Conservation (phyloP, 2,888 invertebrate species). For the Strigamia transsilvanica region DNA sequence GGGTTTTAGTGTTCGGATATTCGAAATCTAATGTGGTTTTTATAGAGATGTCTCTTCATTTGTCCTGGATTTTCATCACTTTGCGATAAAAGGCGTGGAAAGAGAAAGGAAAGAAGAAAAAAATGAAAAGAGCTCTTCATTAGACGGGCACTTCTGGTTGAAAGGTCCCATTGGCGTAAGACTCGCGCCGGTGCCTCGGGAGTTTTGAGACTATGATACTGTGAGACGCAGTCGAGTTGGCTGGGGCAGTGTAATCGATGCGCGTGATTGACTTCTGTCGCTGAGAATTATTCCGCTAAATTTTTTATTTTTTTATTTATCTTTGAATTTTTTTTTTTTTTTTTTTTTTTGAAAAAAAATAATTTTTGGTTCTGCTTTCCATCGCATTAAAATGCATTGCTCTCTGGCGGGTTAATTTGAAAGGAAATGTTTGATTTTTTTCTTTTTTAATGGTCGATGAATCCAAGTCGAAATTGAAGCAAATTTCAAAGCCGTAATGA, state of each 20-base stretch:
- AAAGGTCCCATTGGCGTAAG: slow-evolving; percentile 26
- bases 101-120: neutral
- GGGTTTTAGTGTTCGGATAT: neutral
- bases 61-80: neutral
- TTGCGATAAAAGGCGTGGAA: neutral
- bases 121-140: slow-evolving; percentile 15
- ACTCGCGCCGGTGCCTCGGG: slow-evolving; percentile 15
- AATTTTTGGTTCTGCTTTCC: neutral
- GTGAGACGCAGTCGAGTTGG: slow-evolving; percentile 10
- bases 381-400: neutral
- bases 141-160: slow-evolving; percentile 14
- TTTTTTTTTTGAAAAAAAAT: neutral
- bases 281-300: slow-evolving; percentile 11
- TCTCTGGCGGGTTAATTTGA: neutral
- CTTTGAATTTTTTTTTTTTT: neutral
- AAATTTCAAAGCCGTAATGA: neutral
- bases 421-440: neutral
- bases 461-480: neutral
- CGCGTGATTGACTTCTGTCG: slow-evolving; percentile 26
- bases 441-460: neutral
- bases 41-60: neutral
- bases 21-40: neutral
- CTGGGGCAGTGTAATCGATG: slow-evolving; percentile 12
- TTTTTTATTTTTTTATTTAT: neutral
- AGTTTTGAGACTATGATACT: slow-evolving; percentile 10